Evolutionary conservation across 2,888 invertebrate species (phyloP), one percentile per base, ranked within the genome.

Genomic region (Lottia gigantea): DNA sequence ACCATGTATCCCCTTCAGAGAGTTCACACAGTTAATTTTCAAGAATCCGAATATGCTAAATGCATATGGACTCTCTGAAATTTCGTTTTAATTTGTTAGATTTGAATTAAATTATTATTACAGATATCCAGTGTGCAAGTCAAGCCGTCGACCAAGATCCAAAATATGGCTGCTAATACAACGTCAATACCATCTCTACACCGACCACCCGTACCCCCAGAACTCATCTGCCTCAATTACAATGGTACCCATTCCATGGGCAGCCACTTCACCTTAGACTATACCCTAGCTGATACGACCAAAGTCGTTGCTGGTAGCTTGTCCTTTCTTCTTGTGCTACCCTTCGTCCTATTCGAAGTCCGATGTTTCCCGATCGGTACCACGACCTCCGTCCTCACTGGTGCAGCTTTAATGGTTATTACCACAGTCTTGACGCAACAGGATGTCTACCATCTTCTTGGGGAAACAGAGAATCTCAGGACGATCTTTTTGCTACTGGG

Each of bases 341-440:
- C 80, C 2, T 72, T 79, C 26, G 72, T 80, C 1, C 62, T 79
- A 46, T 74, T 80, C 64, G 46, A 75, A 40, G 71, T 78, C 64
- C 63, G 63, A 14, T 67, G 46, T n/a, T 75, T 75, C 63, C 80
- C 80, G 19, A 66, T 79, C 1, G 78, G 79, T 8, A 72, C 73
- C 40, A 76, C 74, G 12, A 64, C 69, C 0, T 76, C 76, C 23
- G 67, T 75, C 6, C 47, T 80, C 47, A 31, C 77, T 23, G 80
- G 80, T 0, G 79, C 79, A 8, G 55, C 71, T 15, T 64, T 79
- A n/a, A 80, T 78, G 79, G 79, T 80, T 16, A 64, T 62, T 26
- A 67, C 71, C 12, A 65, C 68, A 15, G 76, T 80, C 0, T 70
- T 80, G 25, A 64, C 70, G 2, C 79, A 78, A 47, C 63, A 66